Base-by-base conservation (phyloP, 2,888 invertebrate genomes). In the Ceriagrion tenellum region DNA sequence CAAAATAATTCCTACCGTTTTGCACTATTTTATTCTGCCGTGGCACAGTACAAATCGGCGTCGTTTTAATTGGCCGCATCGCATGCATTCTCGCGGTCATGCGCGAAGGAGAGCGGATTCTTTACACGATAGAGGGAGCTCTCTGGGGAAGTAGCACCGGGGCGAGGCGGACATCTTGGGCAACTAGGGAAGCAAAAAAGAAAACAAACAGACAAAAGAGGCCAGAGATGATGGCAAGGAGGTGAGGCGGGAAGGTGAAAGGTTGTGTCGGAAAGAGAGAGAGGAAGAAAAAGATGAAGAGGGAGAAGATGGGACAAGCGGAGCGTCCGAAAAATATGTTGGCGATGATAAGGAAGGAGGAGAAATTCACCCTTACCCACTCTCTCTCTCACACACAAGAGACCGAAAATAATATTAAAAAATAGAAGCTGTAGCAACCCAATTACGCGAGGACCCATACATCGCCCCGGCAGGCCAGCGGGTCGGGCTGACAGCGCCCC, bases 281-380 rank as follows among this genome's bases (percentile, higher is more conserved):
- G 47, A 47, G 8, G n/a, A 69, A 20, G 69, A n/a, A n/a, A 69
- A 47, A 47, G n/a, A n/a, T n/a, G n/a, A 13, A 69, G 69, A 26
- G n/a, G n/a, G n/a, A n/a, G n/a, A n/a, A n/a, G 69, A 69, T 69
- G 69, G n/a, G 69, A 69, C 69, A 69, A 35, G 81, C 81, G 16
- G 30, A 35, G 30, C 35, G 81, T 30, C 81, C 81, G 81, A 81
- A 35, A 81, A 81, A 81, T 81, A 81, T 81, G 81, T 35, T 16
- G 35, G 81, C 81, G 81, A 81, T 35, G 81, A 81, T 35, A 35
- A 81, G 30, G n/a, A 59, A 59, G n/a, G 81, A 81, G 81, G 81
- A 16, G 35, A 18, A 81, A 81, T 35, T 35, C 30, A 35, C 26
- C 81, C 59, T 59, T 12, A 59, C 16, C 56, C 16, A 59, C 16